A percentile compares a stretch with the other conserved stretches of the same genome.
Conservation (phyloP, 2,797 vertebrate species). For the Bufotes viridis region DNA sequence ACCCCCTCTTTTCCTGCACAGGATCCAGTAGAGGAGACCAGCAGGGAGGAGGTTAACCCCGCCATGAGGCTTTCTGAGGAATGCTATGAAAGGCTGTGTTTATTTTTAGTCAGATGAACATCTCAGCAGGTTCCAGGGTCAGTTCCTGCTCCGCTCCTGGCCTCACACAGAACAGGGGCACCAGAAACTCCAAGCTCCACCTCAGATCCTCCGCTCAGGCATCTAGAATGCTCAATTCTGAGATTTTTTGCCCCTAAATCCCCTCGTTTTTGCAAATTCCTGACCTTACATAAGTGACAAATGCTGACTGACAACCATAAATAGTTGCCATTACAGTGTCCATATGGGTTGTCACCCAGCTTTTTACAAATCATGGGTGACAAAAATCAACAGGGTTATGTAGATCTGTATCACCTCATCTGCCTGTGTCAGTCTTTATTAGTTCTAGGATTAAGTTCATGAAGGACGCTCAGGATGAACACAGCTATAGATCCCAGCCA, state of each 20-base stretch:
- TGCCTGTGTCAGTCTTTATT: not conserved
- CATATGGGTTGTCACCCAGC: not conserved
- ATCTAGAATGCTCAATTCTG: not conserved
- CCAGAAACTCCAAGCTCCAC: not conserved
- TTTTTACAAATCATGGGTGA: not conserved
- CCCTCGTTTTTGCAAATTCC: not conserved
- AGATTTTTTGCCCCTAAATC: not conserved
- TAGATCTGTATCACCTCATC: not conserved
- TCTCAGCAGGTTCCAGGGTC: constrained; percentile 59
- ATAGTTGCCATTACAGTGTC: not conserved
- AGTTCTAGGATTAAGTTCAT: not conserved
- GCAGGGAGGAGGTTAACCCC: constrained; percentile 31
- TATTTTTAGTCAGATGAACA: constrained; percentile 55
- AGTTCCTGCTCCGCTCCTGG: constrained; percentile 54
- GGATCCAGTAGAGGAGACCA: not conserved
- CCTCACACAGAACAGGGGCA: constrained; percentile 29
- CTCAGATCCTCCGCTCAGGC: not conserved
- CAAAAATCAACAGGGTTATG: not conserved
- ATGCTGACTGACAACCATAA: not conserved
- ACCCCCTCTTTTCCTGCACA: not conserved
- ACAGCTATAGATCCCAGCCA: not conserved
- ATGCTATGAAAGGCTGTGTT: constrained; percentile 56
- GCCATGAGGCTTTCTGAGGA: constrained; percentile 44
- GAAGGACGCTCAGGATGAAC: not conserved
- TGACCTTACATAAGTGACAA: not conserved